Conservation (phyloP, 2,888 invertebrate genomes). For the Sinohyriopsis cumingii region DNA sequence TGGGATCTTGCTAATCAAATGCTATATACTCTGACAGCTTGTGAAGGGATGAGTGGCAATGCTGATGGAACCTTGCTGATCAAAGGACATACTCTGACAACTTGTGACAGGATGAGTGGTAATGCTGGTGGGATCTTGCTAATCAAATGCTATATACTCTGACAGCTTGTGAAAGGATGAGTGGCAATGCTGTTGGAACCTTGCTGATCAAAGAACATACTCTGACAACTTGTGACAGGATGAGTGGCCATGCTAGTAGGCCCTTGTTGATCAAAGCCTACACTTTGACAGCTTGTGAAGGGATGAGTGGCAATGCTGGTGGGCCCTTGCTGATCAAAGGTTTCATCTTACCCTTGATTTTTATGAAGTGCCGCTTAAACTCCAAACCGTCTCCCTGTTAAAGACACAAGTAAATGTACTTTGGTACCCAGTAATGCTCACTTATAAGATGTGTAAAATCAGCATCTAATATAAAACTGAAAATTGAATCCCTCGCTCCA, state of each 20-base stretch:
- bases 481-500: too few relatives aligned
- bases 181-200: conserved; percentile 51
- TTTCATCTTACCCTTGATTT: conserved; percentile 77
- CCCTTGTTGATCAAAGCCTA: background rate
- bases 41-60: conserved; percentile 51
- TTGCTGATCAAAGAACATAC: conserved; percentile 35
- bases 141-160: conserved; percentile 8
- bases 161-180: conserved; percentile 38
- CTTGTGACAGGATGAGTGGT: conserved; percentile 23
- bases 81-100: background rate
- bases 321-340: conserved; percentile 74
- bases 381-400: conserved; percentile 92
- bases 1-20: conserved; percentile 49
- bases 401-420: conserved; percentile 13
- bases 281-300: conserved; percentile 24
- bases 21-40: conserved; percentile 9
- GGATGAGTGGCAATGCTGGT: conserved; percentile 50
- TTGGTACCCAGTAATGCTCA: background rate
- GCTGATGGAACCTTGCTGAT: conserved; percentile 55
- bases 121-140: background rate
- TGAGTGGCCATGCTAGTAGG: background rate
- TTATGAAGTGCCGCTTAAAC: conserved; percentile 89
- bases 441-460: too few relatives aligned
- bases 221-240: conserved; percentile 31
- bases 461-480: too few relatives aligned